Conservation (phyloP, 2,113 vertebrate genomes). For the Emydocephalus ijimae region DNA sequence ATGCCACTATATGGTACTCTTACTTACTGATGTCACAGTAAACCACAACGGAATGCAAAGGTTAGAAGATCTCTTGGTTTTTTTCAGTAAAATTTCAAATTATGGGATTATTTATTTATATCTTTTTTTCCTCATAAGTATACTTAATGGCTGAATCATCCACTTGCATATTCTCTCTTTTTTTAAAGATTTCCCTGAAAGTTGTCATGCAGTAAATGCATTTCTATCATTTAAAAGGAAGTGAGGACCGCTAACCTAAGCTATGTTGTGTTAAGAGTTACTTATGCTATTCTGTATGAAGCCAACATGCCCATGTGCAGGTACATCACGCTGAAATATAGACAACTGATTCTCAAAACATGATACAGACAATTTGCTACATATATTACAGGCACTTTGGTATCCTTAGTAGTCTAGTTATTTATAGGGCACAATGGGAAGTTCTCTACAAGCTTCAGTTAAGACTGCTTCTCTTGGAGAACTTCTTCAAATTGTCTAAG, state of each 20-base stretch:
- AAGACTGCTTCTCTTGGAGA: not conserved
- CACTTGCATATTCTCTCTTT: not conserved
- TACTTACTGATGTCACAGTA: not conserved
- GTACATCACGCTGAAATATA: slow-evolving; percentile 7
- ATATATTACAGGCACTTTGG: slow-evolving; percentile 68
- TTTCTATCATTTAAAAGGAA: not conserved
- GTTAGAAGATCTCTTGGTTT: not conserved
- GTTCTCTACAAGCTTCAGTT: not conserved
- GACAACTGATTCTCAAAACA: slow-evolving; percentile 34
- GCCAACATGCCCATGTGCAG: slow-evolving; percentile 24
- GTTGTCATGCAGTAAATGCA: not conserved
- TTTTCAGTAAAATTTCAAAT: not conserved
- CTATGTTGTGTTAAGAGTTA: not conserved
- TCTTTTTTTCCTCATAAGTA: not conserved
- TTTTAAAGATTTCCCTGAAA: not conserved
- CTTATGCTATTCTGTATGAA: slow-evolving; percentile 16
- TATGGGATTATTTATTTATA: not conserved
- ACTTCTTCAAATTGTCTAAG: slow-evolving; percentile 15
- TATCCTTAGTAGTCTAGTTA: slow-evolving; percentile 47
- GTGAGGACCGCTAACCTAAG: not conserved
- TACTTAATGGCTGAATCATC: not conserved
- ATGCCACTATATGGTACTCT: not conserved
- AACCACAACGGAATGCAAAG: not conserved
- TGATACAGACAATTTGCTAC: slow-evolving; percentile 31
- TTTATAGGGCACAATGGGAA: slow-evolving; percentile 37